These are phyloP conservation scores for Rhinella marina DNA, from an alignment of 2,797 vertebrate species.

Conservation along the genomic window DNA sequence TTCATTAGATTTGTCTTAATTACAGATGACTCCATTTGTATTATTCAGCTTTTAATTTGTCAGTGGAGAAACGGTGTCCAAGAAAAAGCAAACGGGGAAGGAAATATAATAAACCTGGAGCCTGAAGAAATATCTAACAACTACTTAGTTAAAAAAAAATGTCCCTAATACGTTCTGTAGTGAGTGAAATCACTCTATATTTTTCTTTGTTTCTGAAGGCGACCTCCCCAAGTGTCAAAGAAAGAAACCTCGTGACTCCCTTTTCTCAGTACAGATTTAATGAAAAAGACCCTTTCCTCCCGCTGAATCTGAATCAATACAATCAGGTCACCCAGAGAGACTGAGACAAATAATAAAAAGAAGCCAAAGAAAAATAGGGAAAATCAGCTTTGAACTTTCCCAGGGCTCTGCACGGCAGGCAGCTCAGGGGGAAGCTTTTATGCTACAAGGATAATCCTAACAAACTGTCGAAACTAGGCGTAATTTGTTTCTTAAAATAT, in stretches of 20 bases:
- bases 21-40: not conserved
- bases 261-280: constrained; percentile 11
- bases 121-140: not conserved
- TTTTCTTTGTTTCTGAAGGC: constrained; percentile 12
- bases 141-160: not conserved
- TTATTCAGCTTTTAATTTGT: constrained; percentile 1
- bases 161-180: not conserved
- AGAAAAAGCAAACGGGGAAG: not conserved
- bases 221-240: not conserved
- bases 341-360: constrained; percentile 25
- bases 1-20: not conserved
- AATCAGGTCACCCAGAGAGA: constrained; percentile 29
- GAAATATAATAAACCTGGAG: not conserved
- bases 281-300: constrained; percentile 33
- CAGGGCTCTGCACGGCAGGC: constrained; percentile 39
- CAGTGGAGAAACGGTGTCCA: not conserved
- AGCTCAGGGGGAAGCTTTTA: not conserved
- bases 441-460: constrained; percentile 16
- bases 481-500: constrained; percentile 9
- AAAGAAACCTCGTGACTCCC: constrained; percentile 13
- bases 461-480: constrained; percentile 28
- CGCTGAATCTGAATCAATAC: constrained; percentile 32
- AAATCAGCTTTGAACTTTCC: constrained; percentile 45
- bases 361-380: constrained; percentile 21
- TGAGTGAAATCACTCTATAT: not conserved